Base-by-base conservation (phyloP, 2,113 vertebrate genomes). In the Lophura nycthemera region DNA sequence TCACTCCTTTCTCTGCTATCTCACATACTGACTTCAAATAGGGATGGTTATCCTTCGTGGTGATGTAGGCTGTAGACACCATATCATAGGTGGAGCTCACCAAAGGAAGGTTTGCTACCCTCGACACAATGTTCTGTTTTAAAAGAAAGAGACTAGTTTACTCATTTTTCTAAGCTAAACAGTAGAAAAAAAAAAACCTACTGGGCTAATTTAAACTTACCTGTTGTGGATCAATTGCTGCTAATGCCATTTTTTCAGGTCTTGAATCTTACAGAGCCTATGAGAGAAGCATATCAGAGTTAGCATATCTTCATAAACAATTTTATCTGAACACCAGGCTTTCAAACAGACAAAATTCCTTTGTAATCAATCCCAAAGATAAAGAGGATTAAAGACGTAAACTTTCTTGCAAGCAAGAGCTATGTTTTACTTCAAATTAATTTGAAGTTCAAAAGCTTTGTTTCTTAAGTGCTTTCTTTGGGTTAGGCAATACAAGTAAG, bases 11-110 rank as follows among this genome's bases (percentile, higher is more conserved):
- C 95, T 99, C 99, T 5, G 98, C 98, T 47, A 98, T 96, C 95
- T 98, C 98, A 69, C 98, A 98, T 8, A 98, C 91, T 5, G 97
- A 98, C 88, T 95, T 98, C 95, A 99, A 78, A 42, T 91, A 97
- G 12, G 98, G 98, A 83, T 98, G 94, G 45, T 97, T 98, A 57
- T 97, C 93, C 95, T 99, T 99, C 10, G 98, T 98, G 82, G 80
- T 96, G 22, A 77, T 22, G 27, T 99, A 99, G 38, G 97, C 95
- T 4, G 97, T 93, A 6, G 97, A 98, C 47, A 99, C 96, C 16
- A 97, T 97, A n/a, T 96, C 95, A 18, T 96, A 99, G 2, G 98
- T 98, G 24, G 98, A 98, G 95, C 96, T 98, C 85, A 99, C 98
- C 94, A 98, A 77, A 8, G 98, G 98, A 57, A 99, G 97, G 84